Evolutionary conservation across 2,113 vertebrate species (phyloP).

Genomic region (Heliornis fulica): DNA sequence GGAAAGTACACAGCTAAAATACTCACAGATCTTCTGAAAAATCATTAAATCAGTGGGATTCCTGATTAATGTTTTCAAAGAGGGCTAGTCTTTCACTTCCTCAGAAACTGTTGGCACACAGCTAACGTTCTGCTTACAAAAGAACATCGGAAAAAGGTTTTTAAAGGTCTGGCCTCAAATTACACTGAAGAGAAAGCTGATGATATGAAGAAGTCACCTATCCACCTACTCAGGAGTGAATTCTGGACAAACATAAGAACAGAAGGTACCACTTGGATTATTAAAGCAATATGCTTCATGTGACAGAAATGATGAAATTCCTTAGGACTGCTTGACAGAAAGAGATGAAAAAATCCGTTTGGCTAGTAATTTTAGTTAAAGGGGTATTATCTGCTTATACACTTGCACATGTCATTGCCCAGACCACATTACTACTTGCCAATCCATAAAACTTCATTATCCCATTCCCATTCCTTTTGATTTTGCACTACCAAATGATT

Average conservation of each 20-base stretch:
- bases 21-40: background rate
- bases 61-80: too few species aligned
- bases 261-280: background rate
- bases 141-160: background rate
- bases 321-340: background rate
- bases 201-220: background rate
- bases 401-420: background rate
- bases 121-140: background rate
- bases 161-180: background rate
- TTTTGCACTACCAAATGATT: background rate
- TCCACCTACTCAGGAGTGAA: background rate
- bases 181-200: background rate
- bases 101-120: background rate
- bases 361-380: background rate
- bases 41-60: too few species aligned
- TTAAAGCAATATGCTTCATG: background rate
- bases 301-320: background rate
- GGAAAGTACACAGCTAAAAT: background rate
- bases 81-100: background rate
- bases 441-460: background rate
- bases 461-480: background rate
- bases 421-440: background rate
- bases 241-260: background rate
- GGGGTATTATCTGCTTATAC: background rate
- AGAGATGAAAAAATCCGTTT: background rate